These are phyloP conservation scores for Apteryx mantelli DNA, from an alignment of 2,113 vertebrate genomes.

Conservation along the genomic window DNA sequence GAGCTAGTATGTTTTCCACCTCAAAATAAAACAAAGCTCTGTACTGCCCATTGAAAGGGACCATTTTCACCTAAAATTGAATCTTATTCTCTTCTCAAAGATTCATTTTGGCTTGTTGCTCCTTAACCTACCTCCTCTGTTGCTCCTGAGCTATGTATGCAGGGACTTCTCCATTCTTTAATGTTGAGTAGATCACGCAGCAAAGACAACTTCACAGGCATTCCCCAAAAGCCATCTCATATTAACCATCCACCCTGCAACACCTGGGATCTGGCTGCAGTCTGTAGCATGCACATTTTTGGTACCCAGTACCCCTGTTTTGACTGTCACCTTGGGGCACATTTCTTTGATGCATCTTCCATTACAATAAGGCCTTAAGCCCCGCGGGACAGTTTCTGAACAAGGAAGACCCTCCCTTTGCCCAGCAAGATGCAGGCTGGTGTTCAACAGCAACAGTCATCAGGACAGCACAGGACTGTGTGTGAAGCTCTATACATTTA, in stretches of 20 bases:
- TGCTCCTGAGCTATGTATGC: not conserved
- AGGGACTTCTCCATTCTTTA: not conserved
- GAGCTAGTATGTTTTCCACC: not conserved
- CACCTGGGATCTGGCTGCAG: not conserved
- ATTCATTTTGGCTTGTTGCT: not conserved
- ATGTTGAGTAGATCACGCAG: not conserved
- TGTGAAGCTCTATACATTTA: not conserved
- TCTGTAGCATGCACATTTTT: not conserved
- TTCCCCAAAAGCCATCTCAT: not conserved
- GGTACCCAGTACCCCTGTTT: rapidly evolving
- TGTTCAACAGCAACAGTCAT: not conserved
- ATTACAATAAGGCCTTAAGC: not conserved
- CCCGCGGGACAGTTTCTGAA: not conserved
- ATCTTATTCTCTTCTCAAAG: not conserved
- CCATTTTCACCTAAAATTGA: not conserved
- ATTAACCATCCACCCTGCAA: not conserved
- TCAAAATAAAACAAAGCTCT: slow-evolving; percentile 2
- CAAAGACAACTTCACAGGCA: not conserved
- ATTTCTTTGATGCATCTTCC: not conserved
- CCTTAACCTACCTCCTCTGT: not conserved
- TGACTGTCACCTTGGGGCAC: not conserved
- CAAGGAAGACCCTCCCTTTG: not conserved
- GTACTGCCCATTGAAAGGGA: not conserved
- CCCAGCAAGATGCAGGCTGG: not conserved
- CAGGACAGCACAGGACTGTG: not conserved